These are phyloP conservation scores for Sebastes nivosus DNA, from an alignment of 2,797 vertebrate species.

Conservation along the genomic window DNA sequence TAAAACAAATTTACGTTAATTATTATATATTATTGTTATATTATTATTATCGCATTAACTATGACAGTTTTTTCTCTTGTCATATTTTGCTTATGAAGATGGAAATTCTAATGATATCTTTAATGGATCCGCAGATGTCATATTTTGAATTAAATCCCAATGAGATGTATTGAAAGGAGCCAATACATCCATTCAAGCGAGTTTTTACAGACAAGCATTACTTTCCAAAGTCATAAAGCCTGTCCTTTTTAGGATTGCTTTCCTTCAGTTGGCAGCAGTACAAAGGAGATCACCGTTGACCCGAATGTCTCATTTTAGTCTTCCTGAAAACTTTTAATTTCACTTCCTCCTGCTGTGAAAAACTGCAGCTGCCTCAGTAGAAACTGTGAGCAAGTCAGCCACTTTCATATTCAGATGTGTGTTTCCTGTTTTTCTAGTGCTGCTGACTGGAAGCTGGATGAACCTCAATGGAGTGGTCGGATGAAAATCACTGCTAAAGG, in stretches of 20 bases:
- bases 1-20: too few relatives aligned
- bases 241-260: background rate
- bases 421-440: slow-evolving; percentile 81
- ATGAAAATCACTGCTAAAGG: slow-evolving; percentile 92
- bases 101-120: background rate
- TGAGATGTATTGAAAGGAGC: background rate
- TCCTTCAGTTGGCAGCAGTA: background rate
- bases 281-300: background rate
- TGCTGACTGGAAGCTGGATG: slow-evolving; percentile 97
- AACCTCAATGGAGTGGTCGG: slow-evolving; percentile 93
- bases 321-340: slow-evolving; percentile 20
- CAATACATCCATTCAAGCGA: background rate
- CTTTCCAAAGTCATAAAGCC: background rate
- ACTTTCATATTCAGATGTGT: background rate
- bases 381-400: background rate
- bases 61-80: too few relatives aligned
- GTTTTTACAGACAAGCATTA: background rate
- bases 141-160: background rate
- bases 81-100: background rate
- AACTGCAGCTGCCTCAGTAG: background rate
- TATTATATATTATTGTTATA: too few relatives aligned
- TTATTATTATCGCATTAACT: too few relatives aligned
- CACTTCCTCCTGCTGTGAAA: slow-evolving; percentile 48
- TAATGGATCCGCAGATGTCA: background rate
- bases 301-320: background rate